Base-by-base conservation (phyloP, 2,797 vertebrate species). In the Hippopotamyrus pictus region DNA sequence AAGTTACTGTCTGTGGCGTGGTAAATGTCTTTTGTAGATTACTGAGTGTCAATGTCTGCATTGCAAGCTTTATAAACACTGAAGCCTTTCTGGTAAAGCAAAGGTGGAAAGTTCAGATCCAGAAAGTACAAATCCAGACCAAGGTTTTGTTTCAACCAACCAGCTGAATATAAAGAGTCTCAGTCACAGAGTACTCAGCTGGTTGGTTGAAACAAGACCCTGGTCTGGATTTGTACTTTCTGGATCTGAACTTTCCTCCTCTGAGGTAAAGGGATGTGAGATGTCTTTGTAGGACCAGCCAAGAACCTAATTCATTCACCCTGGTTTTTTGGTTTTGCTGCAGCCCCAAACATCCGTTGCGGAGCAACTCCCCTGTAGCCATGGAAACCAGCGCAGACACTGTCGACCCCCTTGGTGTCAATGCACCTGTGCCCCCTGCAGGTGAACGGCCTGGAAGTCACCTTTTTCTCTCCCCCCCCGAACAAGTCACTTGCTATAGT, bases 291-390 rank as follows among this genome's bases (percentile, higher is more conserved):
- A 14, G 29, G 17, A 44, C 73, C 37, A 79, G 7, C 37, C 4
- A 17, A 17, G 29, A 73, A 73, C 65, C 65, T n/a, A 44, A 79
- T 79, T 79, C 37, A n/a, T 44, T 41, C 73, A 50, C 82, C 7
- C 46, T 50, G 17, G 25, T 11, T 41, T n/a, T 46, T 57, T 69
- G 82, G 48, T 88, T 54, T 1, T 92, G 5, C 91, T 95, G 91
- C 92, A 99, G 98, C 91, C 96, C 97, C 50, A 99, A 98, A 94
- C 97, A 99, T 89, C 96, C 97, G 87, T 93, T 97, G 91, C 97
- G 98, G 93, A 98, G 98, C 94, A 99, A 96, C 94, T 99, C 98
- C 90, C 98, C 98, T 0, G 97, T 99, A 94, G 98, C 98, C 91
- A 99, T 99, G 98, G 98, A 99, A 95, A 99, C 98, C 90, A 98